Evolutionary conservation across 2,888 invertebrate species (phyloP), one percentile per base, ranked within the genome.

Genomic region (Acrocera orbiculus): DNA sequence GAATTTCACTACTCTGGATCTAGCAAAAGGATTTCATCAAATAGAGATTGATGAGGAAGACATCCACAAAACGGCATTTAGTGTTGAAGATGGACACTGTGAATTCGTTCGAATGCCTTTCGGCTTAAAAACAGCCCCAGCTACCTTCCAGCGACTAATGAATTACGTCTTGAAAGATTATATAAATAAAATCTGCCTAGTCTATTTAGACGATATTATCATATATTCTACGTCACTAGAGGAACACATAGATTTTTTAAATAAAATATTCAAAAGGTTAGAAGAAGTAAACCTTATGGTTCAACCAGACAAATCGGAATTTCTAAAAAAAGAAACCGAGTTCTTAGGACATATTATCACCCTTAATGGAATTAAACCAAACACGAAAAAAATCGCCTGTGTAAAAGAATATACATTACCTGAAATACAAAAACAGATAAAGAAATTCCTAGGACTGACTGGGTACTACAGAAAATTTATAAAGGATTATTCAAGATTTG

Each of bases 91-190:
- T 10, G 42, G 41, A 4, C 40, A 42, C 15, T 42, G 33, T 7
- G 35, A 43, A 28, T 45, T 36, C 16, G 23, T 32, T 4, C 25
- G 40, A 5, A 52, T 56, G 51, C 53, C 52, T 57, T 38, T 57
- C 37, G 56, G 51, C 2, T 46, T 61, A 10, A 53, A 51, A 44
- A 56, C 52, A 35, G 54, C 58, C 1, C 59, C 61, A 1, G 46
- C 50, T 0, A 56, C 55, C 0, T 56, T 58, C 27, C 56, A 56
- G 42, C 31, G 54, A 4, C 37, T 52, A 14, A 59, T 58, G 55
- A 49, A 56, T 27, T 48, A 45, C 27, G 46, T 58, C 0, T 36
- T 59, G 2, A 3, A 13, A 46, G 44, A 44, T 44, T 40, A 40
- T 38, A 37, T 41, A 44, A 14, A 34, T 50, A 13, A 36, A 37